Percentiles rank a stretch among this genome's conserved stretches.
Conservation (phyloP, 2,113 vertebrate species). For the Gymnobelideus leadbeateri region DNA sequence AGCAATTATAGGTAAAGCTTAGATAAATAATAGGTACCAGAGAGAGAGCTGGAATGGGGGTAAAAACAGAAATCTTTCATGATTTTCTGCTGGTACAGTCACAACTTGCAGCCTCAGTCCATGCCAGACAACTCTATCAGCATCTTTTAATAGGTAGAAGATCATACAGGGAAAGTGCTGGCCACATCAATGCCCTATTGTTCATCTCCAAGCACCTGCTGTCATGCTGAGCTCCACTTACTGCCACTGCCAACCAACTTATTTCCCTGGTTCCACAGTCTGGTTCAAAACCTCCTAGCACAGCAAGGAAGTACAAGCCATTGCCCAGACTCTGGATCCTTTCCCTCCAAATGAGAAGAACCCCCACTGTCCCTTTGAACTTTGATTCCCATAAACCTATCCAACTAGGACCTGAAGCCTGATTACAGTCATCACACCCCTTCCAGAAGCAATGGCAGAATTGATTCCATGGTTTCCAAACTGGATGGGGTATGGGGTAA, state of each 20-base stretch:
- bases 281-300: not conserved
- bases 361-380: not conserved
- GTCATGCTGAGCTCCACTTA: not conserved
- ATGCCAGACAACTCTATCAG: not conserved
- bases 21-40: not conserved
- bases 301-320: not conserved
- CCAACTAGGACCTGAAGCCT: not conserved
- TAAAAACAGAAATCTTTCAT: not conserved
- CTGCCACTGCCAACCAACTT: not conserved
- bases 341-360: not conserved
- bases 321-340: not conserved
- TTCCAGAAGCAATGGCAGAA: not conserved
- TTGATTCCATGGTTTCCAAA: not conserved
- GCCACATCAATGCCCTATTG: not conserved
- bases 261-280: not conserved
- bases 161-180: not conserved
- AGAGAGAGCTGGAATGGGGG: not conserved
- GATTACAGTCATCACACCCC: not conserved
- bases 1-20: not conserved
- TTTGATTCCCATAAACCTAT: not conserved
- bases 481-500: not conserved
- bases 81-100: not conserved
- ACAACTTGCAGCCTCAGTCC: not conserved
- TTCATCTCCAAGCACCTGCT: not conserved
- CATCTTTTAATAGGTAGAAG: not conserved